Conservation (phyloP, 1,140 invertebrate genomes). For the Andrena cerasifolii region DNA sequence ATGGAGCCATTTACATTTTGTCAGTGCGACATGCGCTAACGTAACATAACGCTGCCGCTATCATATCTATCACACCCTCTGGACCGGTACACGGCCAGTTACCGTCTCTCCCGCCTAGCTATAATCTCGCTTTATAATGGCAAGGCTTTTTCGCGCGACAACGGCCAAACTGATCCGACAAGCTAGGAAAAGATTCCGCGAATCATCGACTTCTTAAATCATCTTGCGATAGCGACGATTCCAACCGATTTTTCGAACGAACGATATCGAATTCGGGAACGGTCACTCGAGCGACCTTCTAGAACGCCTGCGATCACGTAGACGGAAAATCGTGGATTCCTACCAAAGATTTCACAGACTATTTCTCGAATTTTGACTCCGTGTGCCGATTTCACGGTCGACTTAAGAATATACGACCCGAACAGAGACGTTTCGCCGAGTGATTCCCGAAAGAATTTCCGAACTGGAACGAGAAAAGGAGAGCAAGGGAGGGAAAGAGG, state of each 20-base stretch:
- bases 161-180: background rate
- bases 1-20: slow-evolving; percentile 83
- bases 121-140: slow-evolving; percentile 20
- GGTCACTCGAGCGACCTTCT: background rate
- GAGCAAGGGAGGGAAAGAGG: background rate
- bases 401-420: slow-evolving; percentile 38
- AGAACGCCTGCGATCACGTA: no score
- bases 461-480: slow-evolving; percentile 20
- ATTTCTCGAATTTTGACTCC: slow-evolving; percentile 43
- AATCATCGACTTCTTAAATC: background rate
- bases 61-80: slow-evolving; percentile 80
- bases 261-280: background rate
- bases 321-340: background rate
- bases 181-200: background rate
- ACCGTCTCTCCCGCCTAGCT: slow-evolving; percentile 10
- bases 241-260: background rate
- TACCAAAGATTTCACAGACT: slow-evolving; percentile 34
- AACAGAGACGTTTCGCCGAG: slow-evolving; percentile 29
- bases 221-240: background rate
- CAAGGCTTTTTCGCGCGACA: background rate
- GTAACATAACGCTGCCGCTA: slow-evolving; percentile 68
- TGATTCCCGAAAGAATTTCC: slow-evolving; percentile 41
- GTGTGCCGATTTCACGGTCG: slow-evolving; percentile 54
- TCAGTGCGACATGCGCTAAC: slow-evolving; percentile 80
- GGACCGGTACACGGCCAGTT: slow-evolving; percentile 48